Conservation (phyloP, 1,140 invertebrate species). For the Sinella curviseta region DNA sequence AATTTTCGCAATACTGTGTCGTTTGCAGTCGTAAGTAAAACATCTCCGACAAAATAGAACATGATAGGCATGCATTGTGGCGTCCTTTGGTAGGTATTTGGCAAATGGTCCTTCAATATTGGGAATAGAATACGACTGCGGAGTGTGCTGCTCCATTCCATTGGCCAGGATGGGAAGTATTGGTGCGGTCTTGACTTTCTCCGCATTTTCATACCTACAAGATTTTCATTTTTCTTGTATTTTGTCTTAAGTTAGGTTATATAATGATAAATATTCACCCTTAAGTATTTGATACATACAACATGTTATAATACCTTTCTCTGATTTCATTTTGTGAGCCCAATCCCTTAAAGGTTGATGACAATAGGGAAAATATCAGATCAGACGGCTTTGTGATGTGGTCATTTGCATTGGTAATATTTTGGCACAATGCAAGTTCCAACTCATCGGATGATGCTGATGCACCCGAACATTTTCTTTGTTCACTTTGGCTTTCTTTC, state of each 20-base stretch:
- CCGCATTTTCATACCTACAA: conserved; percentile 20
- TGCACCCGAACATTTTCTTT: no score
- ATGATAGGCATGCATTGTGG: conserved; percentile 31
- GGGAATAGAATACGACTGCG: conserved; percentile 2
- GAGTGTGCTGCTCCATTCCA: background rate
- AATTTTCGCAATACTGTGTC: conserved; percentile 26
- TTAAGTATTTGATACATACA: background rate
- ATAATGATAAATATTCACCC: no score
- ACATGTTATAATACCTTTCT: background rate
- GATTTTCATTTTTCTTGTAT: background rate
- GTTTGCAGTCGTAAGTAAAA: conserved; percentile 35
- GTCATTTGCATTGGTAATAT: background rate
- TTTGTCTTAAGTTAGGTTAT: background rate
- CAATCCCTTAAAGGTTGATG: background rate
- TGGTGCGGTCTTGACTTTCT: background rate
- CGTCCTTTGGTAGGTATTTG: conserved; percentile 12
- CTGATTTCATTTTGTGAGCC: background rate
- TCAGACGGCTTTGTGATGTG: background rate
- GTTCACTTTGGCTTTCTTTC: no score
- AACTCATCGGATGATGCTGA: background rate
- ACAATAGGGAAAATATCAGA: background rate
- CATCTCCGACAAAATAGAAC: conserved; percentile 34
- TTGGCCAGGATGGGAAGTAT: background rate
- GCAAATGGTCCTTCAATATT: conserved; percentile 21
- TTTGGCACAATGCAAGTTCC: background rate